Percentiles rank a stretch among this genome's conserved stretches.
These are phyloP conservation scores for Sapayoa aenigma DNA, from an alignment of 2,113 vertebrate species.

Conservation along the genomic window DNA sequence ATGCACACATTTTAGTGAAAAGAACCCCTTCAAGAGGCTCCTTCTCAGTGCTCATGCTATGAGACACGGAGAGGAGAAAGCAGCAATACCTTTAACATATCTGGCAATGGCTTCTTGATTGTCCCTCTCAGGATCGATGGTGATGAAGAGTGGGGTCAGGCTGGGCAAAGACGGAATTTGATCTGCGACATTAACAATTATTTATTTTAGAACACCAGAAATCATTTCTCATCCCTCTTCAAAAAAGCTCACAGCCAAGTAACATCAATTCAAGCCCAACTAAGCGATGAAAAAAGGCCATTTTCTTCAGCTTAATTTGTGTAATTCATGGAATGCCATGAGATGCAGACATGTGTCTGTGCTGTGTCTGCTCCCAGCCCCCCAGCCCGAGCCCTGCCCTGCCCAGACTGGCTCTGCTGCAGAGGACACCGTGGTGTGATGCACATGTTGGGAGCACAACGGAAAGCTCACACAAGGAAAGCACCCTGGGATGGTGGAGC, in stretches of 20 bases:
- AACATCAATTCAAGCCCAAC: background rate
- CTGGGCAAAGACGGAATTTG: conserved; percentile 83
- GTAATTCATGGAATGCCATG: background rate
- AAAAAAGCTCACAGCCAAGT: background rate
- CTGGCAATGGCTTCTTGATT: conserved; percentile 82
- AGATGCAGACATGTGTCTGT: background rate
- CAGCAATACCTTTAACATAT: conserved; percentile 87
- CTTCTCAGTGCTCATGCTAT: background rate
- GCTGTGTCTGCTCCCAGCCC: background rate
- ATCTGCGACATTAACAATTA: conserved; percentile 71
- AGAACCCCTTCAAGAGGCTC: background rate
- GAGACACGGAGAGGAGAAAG: background rate
- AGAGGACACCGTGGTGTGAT: background rate
- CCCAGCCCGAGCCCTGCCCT: background rate
- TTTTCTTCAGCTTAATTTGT: background rate
- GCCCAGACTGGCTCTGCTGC: background rate
- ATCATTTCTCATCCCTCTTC: background rate
- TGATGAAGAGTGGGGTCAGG: conserved; percentile 91
- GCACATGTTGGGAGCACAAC: background rate
- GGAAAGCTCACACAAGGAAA: background rate
- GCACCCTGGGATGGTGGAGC: accelerated
- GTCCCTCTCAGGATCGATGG: conserved; percentile 93
- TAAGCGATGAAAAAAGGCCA: background rate
- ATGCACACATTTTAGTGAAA: background rate
- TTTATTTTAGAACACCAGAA: background rate